Evolutionary conservation across 2,797 vertebrate genomes (phyloP).

Genomic region (Falco rusticolus): DNA sequence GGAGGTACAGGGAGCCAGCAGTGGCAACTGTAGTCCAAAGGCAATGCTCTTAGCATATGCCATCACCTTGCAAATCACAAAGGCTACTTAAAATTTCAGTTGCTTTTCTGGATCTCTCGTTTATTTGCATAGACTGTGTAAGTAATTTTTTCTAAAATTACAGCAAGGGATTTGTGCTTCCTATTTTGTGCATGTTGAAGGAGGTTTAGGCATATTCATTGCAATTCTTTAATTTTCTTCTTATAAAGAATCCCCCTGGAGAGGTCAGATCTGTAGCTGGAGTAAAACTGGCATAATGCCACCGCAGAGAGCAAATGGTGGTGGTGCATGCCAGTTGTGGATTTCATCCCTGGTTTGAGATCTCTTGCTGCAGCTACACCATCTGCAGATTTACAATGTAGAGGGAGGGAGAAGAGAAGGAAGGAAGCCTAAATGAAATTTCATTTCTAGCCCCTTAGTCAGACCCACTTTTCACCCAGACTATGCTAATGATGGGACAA

Average conservation of each 20-base stretch:
- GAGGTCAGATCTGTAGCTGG: not conserved
- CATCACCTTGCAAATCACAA: conserved; percentile 51
- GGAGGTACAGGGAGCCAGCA: not conserved
- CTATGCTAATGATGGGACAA: not conserved
- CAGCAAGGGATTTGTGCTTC: conserved; percentile 40
- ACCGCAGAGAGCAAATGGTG: not conserved
- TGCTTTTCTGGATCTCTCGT: conserved; percentile 39
- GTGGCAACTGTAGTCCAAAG: conserved; percentile 63
- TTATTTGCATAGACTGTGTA: conserved; percentile 60
- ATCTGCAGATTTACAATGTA: not conserved
- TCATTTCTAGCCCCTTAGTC: not conserved
- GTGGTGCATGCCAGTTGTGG: not conserved
- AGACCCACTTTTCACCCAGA: not conserved
- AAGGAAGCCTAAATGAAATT: not conserved
- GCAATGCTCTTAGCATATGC: conserved; percentile 59
- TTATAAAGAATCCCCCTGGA: conserved; percentile 11
- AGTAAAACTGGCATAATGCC: conserved; percentile 23
- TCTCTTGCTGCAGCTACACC: not conserved
- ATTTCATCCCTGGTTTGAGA: conserved; percentile 33
- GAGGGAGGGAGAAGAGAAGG: not conserved
- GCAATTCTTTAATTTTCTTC: conserved; percentile 54
- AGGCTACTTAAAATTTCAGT: conserved; percentile 62
- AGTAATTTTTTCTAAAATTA: conserved; percentile 34
- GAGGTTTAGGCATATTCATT: conserved; percentile 38
- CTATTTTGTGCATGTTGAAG: conserved; percentile 38